These are phyloP conservation scores for Onychostoma macrolepis DNA, from an alignment of 2,113 vertebrate genomes.

Conservation along the genomic window DNA sequence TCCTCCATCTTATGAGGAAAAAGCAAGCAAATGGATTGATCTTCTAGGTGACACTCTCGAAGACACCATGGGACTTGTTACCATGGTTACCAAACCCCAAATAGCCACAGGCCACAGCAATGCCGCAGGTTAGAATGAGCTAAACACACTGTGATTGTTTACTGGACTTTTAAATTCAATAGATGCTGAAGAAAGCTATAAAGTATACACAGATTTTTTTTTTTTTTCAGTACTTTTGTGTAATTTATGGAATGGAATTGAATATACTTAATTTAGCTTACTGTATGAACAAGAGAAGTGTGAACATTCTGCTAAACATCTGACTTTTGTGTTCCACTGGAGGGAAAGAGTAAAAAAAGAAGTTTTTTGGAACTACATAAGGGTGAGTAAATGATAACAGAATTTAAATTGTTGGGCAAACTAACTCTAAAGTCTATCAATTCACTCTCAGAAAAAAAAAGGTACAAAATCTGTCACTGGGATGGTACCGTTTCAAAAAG, in stretches of 20 bases:
- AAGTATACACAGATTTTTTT: background rate
- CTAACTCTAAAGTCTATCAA: background rate
- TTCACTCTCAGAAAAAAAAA: too few species aligned
- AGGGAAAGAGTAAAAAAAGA: background rate
- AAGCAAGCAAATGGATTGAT: slow-evolving; percentile 54
- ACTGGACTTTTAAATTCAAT: background rate
- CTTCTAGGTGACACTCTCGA: slow-evolving; percentile 71
- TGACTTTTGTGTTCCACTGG: background rate
- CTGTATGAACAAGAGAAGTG: background rate
- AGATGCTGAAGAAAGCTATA: background rate
- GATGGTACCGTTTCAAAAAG: too few species aligned
- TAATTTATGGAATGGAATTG: background rate
- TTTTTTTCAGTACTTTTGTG: background rate
- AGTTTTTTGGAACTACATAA: background rate
- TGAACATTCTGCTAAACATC: background rate
- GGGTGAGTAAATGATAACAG: background rate
- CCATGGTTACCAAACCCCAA: slow-evolving; percentile 75
- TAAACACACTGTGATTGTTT: slow-evolving; percentile 37
- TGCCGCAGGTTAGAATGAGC: slow-evolving; percentile 61
- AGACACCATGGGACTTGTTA: slow-evolving; percentile 70
- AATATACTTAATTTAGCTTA: background rate
- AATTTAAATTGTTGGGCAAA: background rate
- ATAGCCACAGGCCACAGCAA: slow-evolving; percentile 70
- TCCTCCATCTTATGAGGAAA: slow-evolving; percentile 38
- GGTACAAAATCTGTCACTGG: too few species aligned